Percentiles rank a stretch among this genome's conserved stretches.
These are phyloP conservation scores for Petromus typicus DNA, from an alignment of 2,113 vertebrate species.

Conservation along the genomic window DNA sequence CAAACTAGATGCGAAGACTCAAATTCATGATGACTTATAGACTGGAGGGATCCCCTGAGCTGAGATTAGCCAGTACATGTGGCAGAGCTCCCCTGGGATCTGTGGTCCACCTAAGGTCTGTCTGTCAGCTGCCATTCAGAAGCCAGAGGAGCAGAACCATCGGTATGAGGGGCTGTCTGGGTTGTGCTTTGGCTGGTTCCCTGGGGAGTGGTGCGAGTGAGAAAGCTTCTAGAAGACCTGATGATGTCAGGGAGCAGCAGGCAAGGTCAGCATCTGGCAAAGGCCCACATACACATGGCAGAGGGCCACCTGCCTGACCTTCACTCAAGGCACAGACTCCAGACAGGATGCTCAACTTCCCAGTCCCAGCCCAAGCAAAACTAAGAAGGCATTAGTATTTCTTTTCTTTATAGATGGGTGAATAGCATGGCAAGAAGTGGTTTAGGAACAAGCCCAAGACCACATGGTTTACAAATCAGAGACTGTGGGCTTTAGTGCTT, in stretches of 20 bases:
- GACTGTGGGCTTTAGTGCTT: background rate
- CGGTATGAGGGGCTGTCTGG: no score
- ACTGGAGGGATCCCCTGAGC: background rate
- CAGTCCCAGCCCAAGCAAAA: background rate
- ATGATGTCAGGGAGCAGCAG: no score
- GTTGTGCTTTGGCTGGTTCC: no score
- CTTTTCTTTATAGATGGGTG: background rate
- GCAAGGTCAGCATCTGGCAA: background rate
- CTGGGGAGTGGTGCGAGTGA: accelerated
- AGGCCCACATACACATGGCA: accelerated
- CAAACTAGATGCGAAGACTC: background rate
- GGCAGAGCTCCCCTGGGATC: no score
- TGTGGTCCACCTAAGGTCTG: accelerated
- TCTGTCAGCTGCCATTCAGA: accelerated
- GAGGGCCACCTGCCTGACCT: accelerated
- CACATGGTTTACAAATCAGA: background rate
- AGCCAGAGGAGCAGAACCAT: accelerated
- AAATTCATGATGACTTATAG: background rate
- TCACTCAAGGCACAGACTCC: no score
- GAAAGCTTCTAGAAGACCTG: background rate
- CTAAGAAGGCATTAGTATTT: background rate
- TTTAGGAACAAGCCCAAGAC: background rate
- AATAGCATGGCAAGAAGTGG: background rate
- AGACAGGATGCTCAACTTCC: accelerated
- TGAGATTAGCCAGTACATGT: background rate